phyloP scores from a whole-genome alignment of 2,113 vertebrate species.

The Cnemophilus loriae region DNA sequence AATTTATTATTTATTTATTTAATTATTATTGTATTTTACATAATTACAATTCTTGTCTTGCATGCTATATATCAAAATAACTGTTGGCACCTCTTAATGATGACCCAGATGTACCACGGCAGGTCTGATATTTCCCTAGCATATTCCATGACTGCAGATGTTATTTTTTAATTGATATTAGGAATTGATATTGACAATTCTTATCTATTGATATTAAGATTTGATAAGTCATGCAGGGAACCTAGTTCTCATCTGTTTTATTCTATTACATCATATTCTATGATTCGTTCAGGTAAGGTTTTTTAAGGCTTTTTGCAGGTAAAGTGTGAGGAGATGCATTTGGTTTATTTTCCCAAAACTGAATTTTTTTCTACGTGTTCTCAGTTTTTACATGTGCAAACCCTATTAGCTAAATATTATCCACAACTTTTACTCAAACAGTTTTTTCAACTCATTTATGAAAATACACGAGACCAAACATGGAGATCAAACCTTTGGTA shows the following conservation, averaged over 20 bases:
- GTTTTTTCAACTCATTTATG: background rate
- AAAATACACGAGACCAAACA: background rate
- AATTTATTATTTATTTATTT: too few species aligned
- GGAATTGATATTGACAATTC: background rate
- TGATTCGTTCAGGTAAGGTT: background rate
- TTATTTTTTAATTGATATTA: background rate
- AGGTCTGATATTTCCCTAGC: background rate
- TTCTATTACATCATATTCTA: fast-evolving
- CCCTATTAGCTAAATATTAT: background rate
- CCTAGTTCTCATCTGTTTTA: background rate
- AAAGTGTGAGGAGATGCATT: background rate
- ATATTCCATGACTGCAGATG: background rate
- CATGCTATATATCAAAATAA: background rate
- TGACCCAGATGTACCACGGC: background rate
- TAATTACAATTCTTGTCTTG: background rate
- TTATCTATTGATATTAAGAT: background rate
- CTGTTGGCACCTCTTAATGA: background rate
- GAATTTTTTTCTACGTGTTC: background rate
- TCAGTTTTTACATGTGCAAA: background rate
- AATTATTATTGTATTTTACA: too few species aligned
- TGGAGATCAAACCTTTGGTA: background rate
- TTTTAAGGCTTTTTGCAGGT: background rate
- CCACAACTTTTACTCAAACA: background rate
- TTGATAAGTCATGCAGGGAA: background rate
- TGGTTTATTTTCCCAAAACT: background rate